phyloP scores from a whole-genome alignment of 1,140 invertebrate genomes.

The Ladona fulva region DNA sequence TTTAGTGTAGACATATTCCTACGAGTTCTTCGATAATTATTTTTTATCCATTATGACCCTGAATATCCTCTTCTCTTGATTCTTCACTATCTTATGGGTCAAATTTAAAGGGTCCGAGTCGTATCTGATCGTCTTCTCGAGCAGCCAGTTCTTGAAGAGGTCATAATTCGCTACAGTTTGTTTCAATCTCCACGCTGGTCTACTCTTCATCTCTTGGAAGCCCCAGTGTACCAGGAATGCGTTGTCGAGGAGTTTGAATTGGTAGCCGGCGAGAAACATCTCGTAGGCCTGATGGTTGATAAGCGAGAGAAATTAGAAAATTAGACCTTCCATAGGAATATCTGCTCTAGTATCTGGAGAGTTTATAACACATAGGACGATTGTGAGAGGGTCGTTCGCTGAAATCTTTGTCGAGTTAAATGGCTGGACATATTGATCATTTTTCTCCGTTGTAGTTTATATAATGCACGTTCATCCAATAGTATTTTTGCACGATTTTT shows the following conservation, averaged over 20 bases:
- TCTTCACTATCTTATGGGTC: not conserved
- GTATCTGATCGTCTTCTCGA: not conserved
- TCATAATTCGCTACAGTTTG: not conserved
- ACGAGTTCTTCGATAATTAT: too few relatives aligned
- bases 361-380: not conserved
- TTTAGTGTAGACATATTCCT: too few relatives aligned
- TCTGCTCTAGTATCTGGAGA: not conserved
- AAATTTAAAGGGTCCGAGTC: not conserved
- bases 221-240: slow-evolving; percentile 44
- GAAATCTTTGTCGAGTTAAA: too few relatives aligned
- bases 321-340: not conserved
- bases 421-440: not conserved
- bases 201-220: slow-evolving; percentile 21
- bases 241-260: slow-evolving; percentile 41
- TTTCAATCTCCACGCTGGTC: not conserved
- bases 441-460: not conserved
- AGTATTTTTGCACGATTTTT: too few relatives aligned
- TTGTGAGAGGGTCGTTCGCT: not conserved
- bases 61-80: not conserved
- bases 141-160: not conserved
- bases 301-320: not conserved
- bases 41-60: too few relatives aligned
- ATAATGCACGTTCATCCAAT: too few relatives aligned
- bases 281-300: slow-evolving; percentile 38
- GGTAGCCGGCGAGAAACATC: slow-evolving; percentile 40